Percentiles rank a stretch among this genome's conserved stretches.
These are phyloP conservation scores for Forbesichthys papilliferus DNA, from an alignment of 2,113 vertebrate species.

Conservation along the genomic window DNA sequence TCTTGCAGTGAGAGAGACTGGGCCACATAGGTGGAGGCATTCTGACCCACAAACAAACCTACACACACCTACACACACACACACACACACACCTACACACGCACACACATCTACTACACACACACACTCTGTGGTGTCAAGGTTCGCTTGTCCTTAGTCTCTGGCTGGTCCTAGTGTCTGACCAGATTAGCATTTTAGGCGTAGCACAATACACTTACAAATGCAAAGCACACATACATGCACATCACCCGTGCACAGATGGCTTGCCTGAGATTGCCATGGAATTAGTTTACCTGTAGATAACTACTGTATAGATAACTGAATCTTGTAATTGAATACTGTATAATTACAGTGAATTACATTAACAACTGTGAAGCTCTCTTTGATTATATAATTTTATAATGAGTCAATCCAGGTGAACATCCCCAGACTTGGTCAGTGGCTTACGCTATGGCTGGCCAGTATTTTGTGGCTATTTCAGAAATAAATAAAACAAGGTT, in stretches of 20 bases:
- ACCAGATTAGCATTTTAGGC: conserved; percentile 64
- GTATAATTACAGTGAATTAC: too few relatives aligned
- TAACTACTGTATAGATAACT: conserved; percentile 12
- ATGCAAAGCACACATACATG: conserved; percentile 17
- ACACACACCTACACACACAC: too few relatives aligned
- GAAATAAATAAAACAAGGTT: conserved; percentile 29
- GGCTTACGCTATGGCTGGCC: conserved; percentile 44
- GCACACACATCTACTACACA: conserved; percentile 19
- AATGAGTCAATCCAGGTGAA: conserved; percentile 47
- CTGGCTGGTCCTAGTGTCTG: conserved; percentile 67
- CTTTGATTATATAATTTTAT: conserved; percentile 42
- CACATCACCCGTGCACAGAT: neutral
- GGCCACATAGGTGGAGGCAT: conserved; percentile 48
- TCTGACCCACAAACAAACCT: neutral
- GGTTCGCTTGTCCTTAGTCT: conserved; percentile 67
- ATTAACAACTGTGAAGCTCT: conserved; percentile 9
- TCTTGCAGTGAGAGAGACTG: conserved; percentile 44
- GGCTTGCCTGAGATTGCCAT: neutral
- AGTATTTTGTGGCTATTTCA: conserved; percentile 19
- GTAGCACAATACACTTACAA: conserved; percentile 32
- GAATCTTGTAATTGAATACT: neutral
- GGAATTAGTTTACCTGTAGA: neutral
- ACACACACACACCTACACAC: conserved; percentile 15
- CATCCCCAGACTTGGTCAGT: conserved; percentile 22
- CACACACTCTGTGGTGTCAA: conserved; percentile 50